Conservation (phyloP, 2,797 vertebrate species). For the Macropodus opercularis region DNA sequence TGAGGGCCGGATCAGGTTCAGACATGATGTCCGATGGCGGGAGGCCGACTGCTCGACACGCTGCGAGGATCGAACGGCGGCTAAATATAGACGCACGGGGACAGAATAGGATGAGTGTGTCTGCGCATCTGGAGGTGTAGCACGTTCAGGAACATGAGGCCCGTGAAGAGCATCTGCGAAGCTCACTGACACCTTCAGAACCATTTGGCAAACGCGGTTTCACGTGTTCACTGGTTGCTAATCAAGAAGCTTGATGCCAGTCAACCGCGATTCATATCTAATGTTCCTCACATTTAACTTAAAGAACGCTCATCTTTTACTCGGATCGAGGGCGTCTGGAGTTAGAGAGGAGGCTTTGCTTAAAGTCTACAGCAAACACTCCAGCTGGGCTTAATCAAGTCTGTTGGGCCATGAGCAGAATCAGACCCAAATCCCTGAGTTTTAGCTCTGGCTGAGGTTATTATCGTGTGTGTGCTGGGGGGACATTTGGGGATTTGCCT, state of each 20-base stretch:
- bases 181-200: too few species aligned
- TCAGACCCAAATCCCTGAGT: background rate
- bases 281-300: too few species aligned
- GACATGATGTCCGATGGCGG: constrained; percentile 63
- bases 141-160: constrained; percentile 24
- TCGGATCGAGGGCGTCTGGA: background rate
- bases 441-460: background rate
- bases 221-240: too few species aligned
- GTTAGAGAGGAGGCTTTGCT: background rate
- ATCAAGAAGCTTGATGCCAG: too few species aligned
- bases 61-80: constrained; percentile 42
- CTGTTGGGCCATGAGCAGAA: background rate
- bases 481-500: background rate
- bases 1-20: constrained; percentile 55
- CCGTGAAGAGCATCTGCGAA: too few species aligned
- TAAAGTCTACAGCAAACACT: background rate
- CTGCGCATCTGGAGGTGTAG: constrained; percentile 3
- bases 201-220: too few species aligned
- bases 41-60: constrained; percentile 50
- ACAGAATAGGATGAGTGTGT: constrained; percentile 12
- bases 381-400: background rate
- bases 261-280: too few species aligned
- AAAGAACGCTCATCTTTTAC: too few species aligned
- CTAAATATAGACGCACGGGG: constrained; percentile 61
- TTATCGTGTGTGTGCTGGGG: background rate